Percentiles rank a stretch among this genome's conserved stretches.
Conservation (phyloP, 64 coral and sea anemone genomes). For the Montipora capricornis region DNA sequence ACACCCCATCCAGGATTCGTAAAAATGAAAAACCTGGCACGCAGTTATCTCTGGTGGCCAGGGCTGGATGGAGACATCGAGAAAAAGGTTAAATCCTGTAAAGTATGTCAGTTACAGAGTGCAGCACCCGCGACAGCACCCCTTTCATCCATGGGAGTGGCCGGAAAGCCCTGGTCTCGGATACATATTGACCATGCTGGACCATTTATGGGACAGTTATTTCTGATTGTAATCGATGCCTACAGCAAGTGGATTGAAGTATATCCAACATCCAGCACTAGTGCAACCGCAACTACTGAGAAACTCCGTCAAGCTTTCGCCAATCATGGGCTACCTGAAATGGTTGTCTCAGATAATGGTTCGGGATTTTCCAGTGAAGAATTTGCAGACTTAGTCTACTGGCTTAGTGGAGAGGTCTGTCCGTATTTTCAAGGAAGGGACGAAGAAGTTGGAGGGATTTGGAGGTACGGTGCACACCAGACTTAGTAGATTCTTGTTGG, state of each 20-base stretch:
- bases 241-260: constrained; percentile 52
- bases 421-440: not conserved
- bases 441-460: not conserved
- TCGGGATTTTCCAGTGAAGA: constrained; percentile 30
- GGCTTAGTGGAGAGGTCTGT: not conserved
- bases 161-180: constrained; percentile 17
- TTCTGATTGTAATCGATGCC: constrained; percentile 44
- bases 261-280: not conserved
- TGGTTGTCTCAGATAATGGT: constrained; percentile 63
- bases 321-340: constrained; percentile 28
- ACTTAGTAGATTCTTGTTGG: no score
- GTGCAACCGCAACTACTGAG: not conserved
- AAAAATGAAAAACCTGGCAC: no score
- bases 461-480: not conserved
- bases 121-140: constrained; percentile 19
- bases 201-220: constrained; percentile 50
- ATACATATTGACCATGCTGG: constrained; percentile 58
- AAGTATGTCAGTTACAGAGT: constrained; percentile 24
- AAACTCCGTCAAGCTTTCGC: constrained; percentile 32
- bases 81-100: not conserved
- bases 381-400: not conserved
- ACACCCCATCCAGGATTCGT: no score
- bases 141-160: constrained; percentile 38
- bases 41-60: no score
- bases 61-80: no score